These are phyloP conservation scores for Sceliomorpha sp. DNA, from an alignment of 2,888 invertebrate genomes.

Conservation along the genomic window DNA sequence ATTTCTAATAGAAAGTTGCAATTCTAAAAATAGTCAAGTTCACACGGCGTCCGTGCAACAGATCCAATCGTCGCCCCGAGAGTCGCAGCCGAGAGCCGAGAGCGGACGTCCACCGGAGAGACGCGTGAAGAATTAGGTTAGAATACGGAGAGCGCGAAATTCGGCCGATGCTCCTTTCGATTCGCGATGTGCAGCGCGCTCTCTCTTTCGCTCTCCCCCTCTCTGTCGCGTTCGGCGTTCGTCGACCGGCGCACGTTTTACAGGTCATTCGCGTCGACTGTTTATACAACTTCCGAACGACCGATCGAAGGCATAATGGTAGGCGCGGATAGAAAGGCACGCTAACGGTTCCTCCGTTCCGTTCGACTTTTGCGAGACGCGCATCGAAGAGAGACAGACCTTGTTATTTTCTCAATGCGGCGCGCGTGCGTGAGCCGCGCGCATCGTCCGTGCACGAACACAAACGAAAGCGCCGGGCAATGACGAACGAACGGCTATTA, in stretches of 20 bases:
- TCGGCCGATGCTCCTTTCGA: background rate
- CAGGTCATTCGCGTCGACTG: slow-evolving; percentile 56
- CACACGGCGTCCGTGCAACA: no score
- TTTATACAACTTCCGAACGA: slow-evolving; percentile 56
- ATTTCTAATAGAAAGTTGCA: no score
- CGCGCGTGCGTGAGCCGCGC: slow-evolving; percentile 46
- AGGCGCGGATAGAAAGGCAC: slow-evolving; percentile 57
- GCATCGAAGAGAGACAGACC: slow-evolving; percentile 49
- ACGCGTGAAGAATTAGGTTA: slow-evolving; percentile 6
- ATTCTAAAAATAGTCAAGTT: no score
- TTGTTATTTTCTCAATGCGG: slow-evolving; percentile 51
- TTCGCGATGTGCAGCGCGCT: background rate
- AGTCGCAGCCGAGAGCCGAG: no score
- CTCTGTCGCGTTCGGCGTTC: slow-evolving; percentile 29
- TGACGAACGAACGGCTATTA: no score
- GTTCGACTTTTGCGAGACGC: slow-evolving; percentile 55
- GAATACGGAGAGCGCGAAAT: background rate
- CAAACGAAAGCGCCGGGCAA: no score
- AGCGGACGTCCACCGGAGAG: no score
- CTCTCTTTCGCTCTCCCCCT: no score
- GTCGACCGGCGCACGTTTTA: slow-evolving; percentile 43
- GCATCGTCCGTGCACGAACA: no score
- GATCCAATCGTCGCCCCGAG: no score
- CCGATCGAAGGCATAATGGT: slow-evolving; percentile 57
- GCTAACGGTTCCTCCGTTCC: slow-evolving; percentile 58